Conservation (phyloP, 2,797 vertebrate genomes). For the Falco berigora region DNA sequence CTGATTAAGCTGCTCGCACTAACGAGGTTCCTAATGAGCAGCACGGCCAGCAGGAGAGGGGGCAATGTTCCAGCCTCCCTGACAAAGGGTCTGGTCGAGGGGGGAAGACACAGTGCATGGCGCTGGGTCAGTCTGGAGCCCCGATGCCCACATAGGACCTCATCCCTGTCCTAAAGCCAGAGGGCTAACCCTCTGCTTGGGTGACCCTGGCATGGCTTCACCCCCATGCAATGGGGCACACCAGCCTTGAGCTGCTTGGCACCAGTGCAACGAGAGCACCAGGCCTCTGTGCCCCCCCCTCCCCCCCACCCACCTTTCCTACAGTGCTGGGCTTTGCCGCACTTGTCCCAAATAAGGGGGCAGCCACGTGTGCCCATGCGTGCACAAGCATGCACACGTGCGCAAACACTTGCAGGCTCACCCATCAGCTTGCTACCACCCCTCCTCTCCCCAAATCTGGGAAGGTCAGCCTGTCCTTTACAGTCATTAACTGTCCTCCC, state of each 20-base stretch:
- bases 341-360: not conserved
- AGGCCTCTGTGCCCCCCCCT: not conserved
- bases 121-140: not conserved
- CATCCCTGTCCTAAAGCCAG: not conserved
- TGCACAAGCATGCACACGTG: not conserved
- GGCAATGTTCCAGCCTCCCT: not conserved
- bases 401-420: not conserved
- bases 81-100: not conserved
- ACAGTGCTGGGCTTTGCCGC: not conserved
- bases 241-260: not conserved
- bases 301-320: not conserved
- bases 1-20: not conserved
- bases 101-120: not conserved
- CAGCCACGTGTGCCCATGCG: constrained; percentile 1
- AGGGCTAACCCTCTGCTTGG: not conserved
- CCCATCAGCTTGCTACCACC: not conserved
- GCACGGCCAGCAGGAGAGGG: not conserved
- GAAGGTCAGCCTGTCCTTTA: constrained; percentile 7
- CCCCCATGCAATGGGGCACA: not conserved
- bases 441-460: not conserved
- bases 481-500: not conserved
- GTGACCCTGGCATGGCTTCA: not conserved
- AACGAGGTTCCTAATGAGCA: constrained; percentile 39
- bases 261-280: not conserved
- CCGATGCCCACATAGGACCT: not conserved